Evolutionary conservation across 2,888 invertebrate species (phyloP).

Genomic region (Himalopsyche anomala): DNA sequence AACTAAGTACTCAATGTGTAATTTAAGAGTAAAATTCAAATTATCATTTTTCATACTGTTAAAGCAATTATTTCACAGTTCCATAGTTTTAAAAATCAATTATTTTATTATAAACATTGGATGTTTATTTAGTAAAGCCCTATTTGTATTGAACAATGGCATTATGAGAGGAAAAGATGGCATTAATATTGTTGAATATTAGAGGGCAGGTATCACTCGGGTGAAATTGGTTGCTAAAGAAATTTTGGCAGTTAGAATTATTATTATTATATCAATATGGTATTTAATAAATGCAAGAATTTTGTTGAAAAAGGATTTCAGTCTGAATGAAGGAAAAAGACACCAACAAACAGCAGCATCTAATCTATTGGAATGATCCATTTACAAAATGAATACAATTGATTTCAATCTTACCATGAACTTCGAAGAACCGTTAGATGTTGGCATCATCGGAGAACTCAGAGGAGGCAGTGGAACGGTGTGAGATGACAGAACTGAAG

Average conservation of each 20-base stretch:
- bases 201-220: constrained; percentile 14
- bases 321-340: constrained; percentile 37
- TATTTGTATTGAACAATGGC: constrained; percentile 7
- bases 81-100: too few relatives aligned
- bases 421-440: constrained; percentile 61
- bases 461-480: constrained; percentile 76
- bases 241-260: not conserved
- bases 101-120: too few relatives aligned
- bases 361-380: constrained; percentile 37
- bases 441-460: constrained; percentile 72
- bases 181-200: constrained; percentile 38
- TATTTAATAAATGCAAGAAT: constrained; percentile 22
- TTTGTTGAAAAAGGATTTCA: constrained; percentile 3
- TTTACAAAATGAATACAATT: not conserved
- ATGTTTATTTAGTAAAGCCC: not conserved
- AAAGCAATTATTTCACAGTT: too few relatives aligned
- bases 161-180: constrained; percentile 7
- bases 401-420: constrained; percentile 56
- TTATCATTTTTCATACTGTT: too few relatives aligned
- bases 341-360: constrained; percentile 36
- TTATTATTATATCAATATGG: not conserved
- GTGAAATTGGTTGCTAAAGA: not conserved
- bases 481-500: constrained; percentile 81
- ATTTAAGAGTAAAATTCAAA: too few relatives aligned
- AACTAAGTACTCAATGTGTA: too few relatives aligned